Percentiles rank a stretch among this genome's conserved stretches.
Evolutionary conservation across 2,113 vertebrate genomes (phyloP).

Genomic region (Ramphastos sulfuratus): DNA sequence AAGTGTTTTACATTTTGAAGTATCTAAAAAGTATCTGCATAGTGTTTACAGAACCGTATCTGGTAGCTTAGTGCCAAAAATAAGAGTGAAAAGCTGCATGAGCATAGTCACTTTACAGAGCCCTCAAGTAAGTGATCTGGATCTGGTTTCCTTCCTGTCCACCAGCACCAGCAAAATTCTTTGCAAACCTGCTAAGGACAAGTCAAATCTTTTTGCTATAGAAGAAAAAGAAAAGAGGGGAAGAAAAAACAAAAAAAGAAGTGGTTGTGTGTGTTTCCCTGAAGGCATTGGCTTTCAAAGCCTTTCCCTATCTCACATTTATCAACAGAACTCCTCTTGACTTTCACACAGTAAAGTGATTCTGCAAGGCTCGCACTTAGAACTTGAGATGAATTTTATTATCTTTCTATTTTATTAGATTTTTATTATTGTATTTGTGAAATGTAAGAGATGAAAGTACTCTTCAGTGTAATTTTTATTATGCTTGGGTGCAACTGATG

Average conservation of each 20-base stretch:
- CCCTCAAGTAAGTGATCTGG: not conserved
- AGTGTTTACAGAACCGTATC: conserved; percentile 38
- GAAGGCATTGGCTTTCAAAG: not conserved
- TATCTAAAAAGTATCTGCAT: conserved; percentile 13
- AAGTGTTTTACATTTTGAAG: conserved; percentile 17
- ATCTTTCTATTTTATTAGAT: too few relatives aligned
- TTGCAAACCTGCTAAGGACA: not conserved
- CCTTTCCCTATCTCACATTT: not conserved
- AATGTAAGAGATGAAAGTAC: not conserved
- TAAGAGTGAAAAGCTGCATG: conserved; percentile 39
- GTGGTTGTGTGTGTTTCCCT: not conserved
- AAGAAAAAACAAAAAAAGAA: too few relatives aligned
- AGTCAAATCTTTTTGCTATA: not conserved
- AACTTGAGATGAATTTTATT: not conserved
- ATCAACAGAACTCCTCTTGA: not conserved
- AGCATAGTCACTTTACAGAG: conserved; percentile 7
- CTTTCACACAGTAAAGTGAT: not conserved
- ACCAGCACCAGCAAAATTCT: not conserved
- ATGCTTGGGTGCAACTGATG: not conserved
- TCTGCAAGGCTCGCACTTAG: not conserved
- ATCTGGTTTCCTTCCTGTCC: conserved; percentile 27
- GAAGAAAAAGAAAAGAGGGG: not conserved
- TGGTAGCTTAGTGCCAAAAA: conserved; percentile 55
- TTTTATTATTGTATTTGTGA: not conserved
- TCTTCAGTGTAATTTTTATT: not conserved